phyloP scores from a whole-genome alignment of 2,113 vertebrate species.

The Colistium nudipinnis region DNA sequence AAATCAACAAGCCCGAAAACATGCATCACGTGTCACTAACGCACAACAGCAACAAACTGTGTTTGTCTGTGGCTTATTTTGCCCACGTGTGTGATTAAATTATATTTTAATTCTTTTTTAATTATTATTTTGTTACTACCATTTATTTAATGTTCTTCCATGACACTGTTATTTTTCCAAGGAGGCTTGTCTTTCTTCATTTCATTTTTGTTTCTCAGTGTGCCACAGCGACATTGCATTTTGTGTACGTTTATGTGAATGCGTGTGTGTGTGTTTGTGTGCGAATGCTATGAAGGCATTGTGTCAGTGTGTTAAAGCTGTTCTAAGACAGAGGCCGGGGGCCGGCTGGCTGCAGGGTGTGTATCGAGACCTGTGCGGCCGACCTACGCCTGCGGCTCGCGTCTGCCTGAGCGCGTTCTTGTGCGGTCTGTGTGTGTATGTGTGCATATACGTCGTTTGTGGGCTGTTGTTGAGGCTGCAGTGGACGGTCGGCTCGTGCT shows the following conservation, averaged over 20 bases:
- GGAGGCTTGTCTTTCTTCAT: constrained; percentile 32
- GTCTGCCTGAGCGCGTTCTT: constrained; percentile 33
- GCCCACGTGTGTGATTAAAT: background rate
- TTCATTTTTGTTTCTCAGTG: constrained; percentile 18
- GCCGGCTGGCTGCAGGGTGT: constrained; percentile 65
- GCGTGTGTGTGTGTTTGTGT: constrained; percentile 14
- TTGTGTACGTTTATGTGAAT: constrained; percentile 29
- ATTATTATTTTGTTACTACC: background rate
- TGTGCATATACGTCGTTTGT: constrained; percentile 41
- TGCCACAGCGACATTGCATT: constrained; percentile 20
- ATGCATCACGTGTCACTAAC: constrained; percentile 16
- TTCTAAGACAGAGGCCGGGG: constrained; percentile 63
- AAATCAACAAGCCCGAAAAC: background rate
- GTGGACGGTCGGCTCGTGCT: constrained; percentile 59
- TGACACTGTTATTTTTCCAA: constrained; percentile 5
- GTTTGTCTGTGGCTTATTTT: constrained; percentile 23
- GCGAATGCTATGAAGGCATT: constrained; percentile 29
- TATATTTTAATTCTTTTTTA: background rate
- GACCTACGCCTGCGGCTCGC: constrained; percentile 59
- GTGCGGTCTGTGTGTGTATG: constrained; percentile 14
- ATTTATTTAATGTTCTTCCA: background rate
- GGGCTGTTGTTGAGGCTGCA: constrained; percentile 61
- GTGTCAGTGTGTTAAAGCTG: constrained; percentile 62
- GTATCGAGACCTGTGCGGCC: constrained; percentile 58
- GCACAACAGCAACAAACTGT: constrained; percentile 12